phyloP scores from a whole-genome alignment of 1,140 invertebrate genomes.

The Tetragnatha versicolor region DNA sequence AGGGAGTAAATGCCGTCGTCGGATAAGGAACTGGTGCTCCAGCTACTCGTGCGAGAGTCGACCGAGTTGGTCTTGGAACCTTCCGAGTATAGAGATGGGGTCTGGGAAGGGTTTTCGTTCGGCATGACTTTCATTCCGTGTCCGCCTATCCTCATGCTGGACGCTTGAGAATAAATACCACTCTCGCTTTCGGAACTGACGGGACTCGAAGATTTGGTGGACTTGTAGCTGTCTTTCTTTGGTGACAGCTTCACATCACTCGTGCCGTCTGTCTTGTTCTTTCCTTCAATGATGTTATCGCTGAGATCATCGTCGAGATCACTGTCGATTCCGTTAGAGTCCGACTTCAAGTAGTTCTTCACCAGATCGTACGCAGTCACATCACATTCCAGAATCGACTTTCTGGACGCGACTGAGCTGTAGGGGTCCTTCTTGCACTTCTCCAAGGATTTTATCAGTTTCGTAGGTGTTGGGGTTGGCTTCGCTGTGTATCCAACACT shows the following conservation, averaged over 20 bases:
- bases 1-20: slow-evolving; percentile 43
- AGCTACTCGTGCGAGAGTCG: slow-evolving; percentile 25
- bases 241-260: not conserved
- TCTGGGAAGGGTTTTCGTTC: slow-evolving; percentile 2
- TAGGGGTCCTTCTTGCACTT: slow-evolving; percentile 46
- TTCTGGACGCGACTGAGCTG: slow-evolving; percentile 60
- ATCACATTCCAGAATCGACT: slow-evolving; percentile 83
- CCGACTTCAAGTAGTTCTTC: slow-evolving; percentile 41
- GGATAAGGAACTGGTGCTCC: slow-evolving; percentile 29
- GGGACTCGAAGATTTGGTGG: slow-evolving; percentile 29
- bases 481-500: not conserved
- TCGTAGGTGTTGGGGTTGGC: not conserved
- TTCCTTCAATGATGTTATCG: slow-evolving; percentile 40
- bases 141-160: slow-evolving; percentile 34
- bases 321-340: slow-evolving; percentile 2
- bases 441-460: slow-evolving; percentile 28
- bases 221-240: not conserved
- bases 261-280: not conserved
- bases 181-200: slow-evolving; percentile 47
- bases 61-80: slow-evolving; percentile 49
- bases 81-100: slow-evolving; percentile 37
- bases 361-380: slow-evolving; percentile 86
- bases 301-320: slow-evolving; percentile 55
- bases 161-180: slow-evolving; percentile 46
- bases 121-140: slow-evolving; percentile 40